These are phyloP conservation scores for Syrrhaptes paradoxus DNA, from an alignment of 2,113 vertebrate species.

Conservation along the genomic window DNA sequence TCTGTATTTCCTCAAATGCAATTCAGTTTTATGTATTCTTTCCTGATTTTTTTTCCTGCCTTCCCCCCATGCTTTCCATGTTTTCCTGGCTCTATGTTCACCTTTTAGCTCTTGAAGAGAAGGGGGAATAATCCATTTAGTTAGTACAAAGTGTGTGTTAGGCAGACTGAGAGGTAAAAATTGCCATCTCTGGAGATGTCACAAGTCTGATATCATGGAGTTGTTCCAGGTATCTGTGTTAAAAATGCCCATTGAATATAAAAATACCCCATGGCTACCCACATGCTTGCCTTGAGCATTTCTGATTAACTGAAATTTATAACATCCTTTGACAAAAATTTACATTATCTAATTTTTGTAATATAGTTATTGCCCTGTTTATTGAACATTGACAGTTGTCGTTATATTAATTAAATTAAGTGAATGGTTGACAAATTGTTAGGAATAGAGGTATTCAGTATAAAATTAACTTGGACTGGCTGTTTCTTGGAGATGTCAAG, in stretches of 20 bases:
- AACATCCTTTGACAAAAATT: background rate
- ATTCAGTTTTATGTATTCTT: background rate
- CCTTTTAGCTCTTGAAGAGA: background rate
- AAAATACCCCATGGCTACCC: background rate
- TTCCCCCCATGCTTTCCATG: background rate
- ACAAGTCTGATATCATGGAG: background rate
- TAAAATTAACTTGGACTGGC: background rate
- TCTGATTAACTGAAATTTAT: background rate
- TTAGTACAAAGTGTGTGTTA: background rate
- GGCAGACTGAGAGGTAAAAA: background rate
- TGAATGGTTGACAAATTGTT: background rate
- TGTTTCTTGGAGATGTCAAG: background rate
- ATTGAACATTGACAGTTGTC: background rate
- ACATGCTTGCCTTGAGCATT: background rate
- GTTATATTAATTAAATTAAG: background rate
- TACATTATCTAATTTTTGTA: background rate
- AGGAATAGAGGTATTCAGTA: background rate
- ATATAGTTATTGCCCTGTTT: background rate
- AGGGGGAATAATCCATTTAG: background rate
- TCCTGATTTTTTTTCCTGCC: background rate
- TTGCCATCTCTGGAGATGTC: background rate
- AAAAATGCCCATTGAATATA: background rate
- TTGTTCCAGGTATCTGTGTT: background rate
- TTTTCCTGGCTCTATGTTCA: background rate
- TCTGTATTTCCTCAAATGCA: background rate